These are phyloP conservation scores for Fragum sueziense DNA, from an alignment of 2,888 invertebrate genomes.

Conservation along the genomic window DNA sequence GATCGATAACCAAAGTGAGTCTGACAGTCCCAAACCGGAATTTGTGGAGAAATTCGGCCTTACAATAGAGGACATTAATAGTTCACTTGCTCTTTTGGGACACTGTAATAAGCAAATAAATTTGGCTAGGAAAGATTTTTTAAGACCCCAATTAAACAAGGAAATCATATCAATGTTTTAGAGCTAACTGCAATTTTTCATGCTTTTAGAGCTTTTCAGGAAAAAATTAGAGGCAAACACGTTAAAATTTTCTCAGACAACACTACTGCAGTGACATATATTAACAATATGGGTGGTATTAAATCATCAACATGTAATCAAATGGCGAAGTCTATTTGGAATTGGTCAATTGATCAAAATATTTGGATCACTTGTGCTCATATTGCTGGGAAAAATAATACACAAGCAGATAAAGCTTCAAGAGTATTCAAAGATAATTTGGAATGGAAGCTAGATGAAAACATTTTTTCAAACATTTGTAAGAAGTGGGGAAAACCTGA, in stretches of 20 bases:
- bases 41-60: too few relatives aligned
- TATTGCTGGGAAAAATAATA: too few relatives aligned
- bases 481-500: neutral
- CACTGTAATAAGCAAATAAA: neutral
- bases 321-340: conserved; percentile 26
- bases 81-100: neutral
- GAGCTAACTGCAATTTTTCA: conserved; percentile 19
- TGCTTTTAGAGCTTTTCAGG: conserved; percentile 8
- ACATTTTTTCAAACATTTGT: conserved; percentile 10
- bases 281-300: conserved; percentile 23
- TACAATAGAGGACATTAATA: neutral
- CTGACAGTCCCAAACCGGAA: neutral
- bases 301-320: conserved; percentile 21
- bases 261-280: too few relatives aligned
- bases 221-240: too few relatives aligned
- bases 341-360: conserved; percentile 8
- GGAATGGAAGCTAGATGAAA: too few relatives aligned
- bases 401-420: neutral
- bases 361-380: conserved; percentile 13
- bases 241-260: too few relatives aligned
- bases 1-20: neutral
- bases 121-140: neutral
- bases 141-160: too few relatives aligned
- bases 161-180: conserved; percentile 16
- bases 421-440: too few relatives aligned